Percentiles rank a stretch among this genome's conserved stretches.
These are phyloP conservation scores for Drosophila serrata DNA, from an alignment of 1,140 invertebrate species.

Conservation along the genomic window DNA sequence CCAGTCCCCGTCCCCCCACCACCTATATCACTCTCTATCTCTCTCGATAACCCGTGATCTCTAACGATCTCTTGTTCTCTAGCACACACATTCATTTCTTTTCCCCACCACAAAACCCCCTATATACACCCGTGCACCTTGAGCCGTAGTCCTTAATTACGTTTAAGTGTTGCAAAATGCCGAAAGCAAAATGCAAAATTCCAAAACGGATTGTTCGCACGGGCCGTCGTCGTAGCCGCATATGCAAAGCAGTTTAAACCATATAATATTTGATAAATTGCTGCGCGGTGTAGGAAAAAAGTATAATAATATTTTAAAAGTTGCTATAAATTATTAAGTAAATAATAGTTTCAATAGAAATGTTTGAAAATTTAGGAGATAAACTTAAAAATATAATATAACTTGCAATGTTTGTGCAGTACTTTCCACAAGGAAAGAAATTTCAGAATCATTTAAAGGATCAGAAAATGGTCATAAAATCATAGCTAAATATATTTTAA, in stretches of 20 bases:
- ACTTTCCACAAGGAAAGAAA: neutral
- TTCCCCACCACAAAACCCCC: neutral
- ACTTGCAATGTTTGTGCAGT: neutral
- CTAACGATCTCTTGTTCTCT: slow-evolving; percentile 21
- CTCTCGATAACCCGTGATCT: slow-evolving; percentile 6
- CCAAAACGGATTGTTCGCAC: slow-evolving; percentile 33
- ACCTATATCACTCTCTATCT: slow-evolving; percentile 9
- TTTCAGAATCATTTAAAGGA: neutral
- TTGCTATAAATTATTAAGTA: neutral
- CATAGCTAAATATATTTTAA: neutral
- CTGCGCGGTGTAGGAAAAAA: no score
- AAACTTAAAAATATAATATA: neutral
- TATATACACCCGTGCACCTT: slow-evolving; percentile 26
- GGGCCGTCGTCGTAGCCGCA: neutral
- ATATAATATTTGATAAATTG: neutral
- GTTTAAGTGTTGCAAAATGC: slow-evolving; percentile 51
- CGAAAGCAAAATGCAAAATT: slow-evolving; percentile 40
- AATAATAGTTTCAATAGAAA: neutral
- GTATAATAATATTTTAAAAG: neutral
- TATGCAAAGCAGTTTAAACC: neutral
- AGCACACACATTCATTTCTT: slow-evolving; percentile 14
- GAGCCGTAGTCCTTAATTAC: slow-evolving; percentile 32
- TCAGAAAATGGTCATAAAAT: neutral
- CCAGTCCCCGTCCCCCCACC: neutral
- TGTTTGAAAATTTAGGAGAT: neutral